Evolutionary conservation across 1,140 invertebrate genomes (phyloP).

Genomic region (Delia radicum): DNA sequence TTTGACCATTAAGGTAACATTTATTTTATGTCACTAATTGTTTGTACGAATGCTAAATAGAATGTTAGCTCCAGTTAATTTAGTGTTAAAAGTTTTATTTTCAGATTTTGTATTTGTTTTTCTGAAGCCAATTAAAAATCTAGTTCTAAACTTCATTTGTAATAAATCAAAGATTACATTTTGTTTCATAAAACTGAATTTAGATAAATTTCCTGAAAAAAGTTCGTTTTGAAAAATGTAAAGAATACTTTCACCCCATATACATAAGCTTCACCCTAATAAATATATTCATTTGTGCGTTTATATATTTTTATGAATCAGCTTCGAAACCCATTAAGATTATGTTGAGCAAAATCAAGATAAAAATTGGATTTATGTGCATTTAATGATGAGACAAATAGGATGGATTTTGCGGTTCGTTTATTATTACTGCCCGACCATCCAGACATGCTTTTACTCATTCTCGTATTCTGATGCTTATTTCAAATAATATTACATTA

Average conservation of each 20-base stretch:
- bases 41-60: no score
- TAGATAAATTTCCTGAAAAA: no score
- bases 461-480: not conserved
- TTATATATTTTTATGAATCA: not conserved
- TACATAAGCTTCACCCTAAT: not conserved
- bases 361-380: slow-evolving; percentile 24
- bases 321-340: slow-evolving; percentile 11
- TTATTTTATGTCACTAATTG: no score
- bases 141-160: no score
- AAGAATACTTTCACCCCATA: not conserved
- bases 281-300: not conserved
- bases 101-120: no score
- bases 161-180: no score
- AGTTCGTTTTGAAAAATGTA: no score
- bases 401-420: slow-evolving; percentile 25
- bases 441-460: not conserved
- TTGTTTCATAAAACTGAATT: no score
- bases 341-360: slow-evolving; percentile 7
- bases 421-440: slow-evolving; percentile 10
- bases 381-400: slow-evolving; percentile 27
- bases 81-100: no score
- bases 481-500: not conserved
- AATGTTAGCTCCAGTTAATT: no score
- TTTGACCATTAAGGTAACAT: no score
- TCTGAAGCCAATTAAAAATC: no score